Conservation (phyloP, 2,113 vertebrate genomes). For the Alosa alosa region DNA sequence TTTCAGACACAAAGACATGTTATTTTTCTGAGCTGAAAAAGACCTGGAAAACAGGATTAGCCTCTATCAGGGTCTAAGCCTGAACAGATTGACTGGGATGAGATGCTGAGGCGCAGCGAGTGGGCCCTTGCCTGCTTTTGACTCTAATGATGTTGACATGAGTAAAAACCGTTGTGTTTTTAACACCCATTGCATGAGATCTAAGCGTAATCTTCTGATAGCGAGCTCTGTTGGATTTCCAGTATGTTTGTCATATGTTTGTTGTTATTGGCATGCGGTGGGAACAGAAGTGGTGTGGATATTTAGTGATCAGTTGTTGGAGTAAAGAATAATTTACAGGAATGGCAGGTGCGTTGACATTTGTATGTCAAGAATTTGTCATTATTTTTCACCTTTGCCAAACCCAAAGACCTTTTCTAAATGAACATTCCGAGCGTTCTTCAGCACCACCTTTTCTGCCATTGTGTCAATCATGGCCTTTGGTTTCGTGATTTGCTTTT, state of each 20-base stretch:
- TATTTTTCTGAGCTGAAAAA: constrained; percentile 27
- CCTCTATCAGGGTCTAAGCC: constrained; percentile 66
- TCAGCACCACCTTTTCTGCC: not conserved
- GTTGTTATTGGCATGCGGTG: not conserved
- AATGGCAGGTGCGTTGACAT: not conserved
- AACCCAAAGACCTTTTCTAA: not conserved
- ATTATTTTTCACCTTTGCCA: not conserved
- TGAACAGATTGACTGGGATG: constrained; percentile 65
- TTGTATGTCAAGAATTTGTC: not conserved
- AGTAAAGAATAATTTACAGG: too few species aligned
- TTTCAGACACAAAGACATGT: constrained; percentile 63
- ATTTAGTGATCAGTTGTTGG: not conserved
- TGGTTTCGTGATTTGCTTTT: not conserved
- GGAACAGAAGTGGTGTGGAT: not conserved
- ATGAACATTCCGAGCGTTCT: not conserved
- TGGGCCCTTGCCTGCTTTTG: constrained; percentile 42
- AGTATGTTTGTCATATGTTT: constrained; percentile 14
- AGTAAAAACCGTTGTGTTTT: constrained; percentile 25
- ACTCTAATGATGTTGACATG: constrained; percentile 40
- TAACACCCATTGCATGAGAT: not conserved
- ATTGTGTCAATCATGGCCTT: not conserved
- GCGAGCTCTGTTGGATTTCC: constrained; percentile 27
- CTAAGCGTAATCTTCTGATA: constrained; percentile 14
- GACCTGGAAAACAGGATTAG: constrained; percentile 68
- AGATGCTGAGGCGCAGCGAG: constrained; percentile 49